Evolutionary conservation across 1,140 invertebrate genomes (phyloP).

Genomic region (Ceratosolen fusciceps): DNA sequence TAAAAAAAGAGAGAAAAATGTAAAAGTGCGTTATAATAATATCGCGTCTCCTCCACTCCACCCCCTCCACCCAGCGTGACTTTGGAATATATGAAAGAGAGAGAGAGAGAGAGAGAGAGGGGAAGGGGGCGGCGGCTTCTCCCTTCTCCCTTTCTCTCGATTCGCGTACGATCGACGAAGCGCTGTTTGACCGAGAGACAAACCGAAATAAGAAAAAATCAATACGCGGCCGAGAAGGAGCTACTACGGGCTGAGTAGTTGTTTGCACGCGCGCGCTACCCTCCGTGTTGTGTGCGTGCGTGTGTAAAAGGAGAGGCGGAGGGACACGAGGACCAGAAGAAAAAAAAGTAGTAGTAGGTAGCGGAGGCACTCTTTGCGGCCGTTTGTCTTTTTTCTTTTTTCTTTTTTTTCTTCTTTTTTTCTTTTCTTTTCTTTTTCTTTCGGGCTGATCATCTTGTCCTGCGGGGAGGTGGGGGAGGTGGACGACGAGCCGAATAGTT

Average conservation of each 20-base stretch:
- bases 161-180: slow-evolving; percentile 1
- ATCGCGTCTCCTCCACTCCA: no score
- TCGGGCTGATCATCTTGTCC: slow-evolving; percentile 29
- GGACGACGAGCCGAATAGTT: slow-evolving; percentile 14
- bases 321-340: background rate
- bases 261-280: background rate
- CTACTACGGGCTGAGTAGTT: slow-evolving; percentile 12
- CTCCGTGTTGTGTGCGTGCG: no score
- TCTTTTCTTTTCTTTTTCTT: slow-evolving; percentile 44
- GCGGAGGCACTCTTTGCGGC: slow-evolving; percentile 43
- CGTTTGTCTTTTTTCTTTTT: slow-evolving; percentile 10
- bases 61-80: background rate
- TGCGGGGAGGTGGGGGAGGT: no score
- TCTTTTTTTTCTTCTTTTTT: slow-evolving; percentile 37
- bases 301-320: slow-evolving; percentile 21
- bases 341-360: slow-evolving; percentile 29
- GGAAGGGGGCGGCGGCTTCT: no score
- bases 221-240: slow-evolving; percentile 31
- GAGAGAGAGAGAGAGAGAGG: no score
- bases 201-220: slow-evolving; percentile 37
- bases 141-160: slow-evolving; percentile 8
- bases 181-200: background rate
- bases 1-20: no score
- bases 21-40: background rate
- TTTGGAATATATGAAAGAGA: background rate